Evolutionary conservation across 2,888 invertebrate species (phyloP).

Genomic region (Drosophila hamatofila): DNA sequence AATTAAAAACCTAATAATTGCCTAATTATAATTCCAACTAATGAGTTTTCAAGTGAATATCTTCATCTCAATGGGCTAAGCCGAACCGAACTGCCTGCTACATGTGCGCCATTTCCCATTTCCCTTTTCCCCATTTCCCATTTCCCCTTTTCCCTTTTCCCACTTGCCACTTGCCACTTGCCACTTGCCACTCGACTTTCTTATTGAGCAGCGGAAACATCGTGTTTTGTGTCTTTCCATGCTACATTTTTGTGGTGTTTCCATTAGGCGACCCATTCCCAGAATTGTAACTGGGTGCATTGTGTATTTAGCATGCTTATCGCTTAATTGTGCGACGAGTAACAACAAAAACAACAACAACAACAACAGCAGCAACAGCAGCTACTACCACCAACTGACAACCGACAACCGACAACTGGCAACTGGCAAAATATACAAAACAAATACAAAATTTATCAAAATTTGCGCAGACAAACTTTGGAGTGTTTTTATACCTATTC

Average conservation of each 20-base stretch:
- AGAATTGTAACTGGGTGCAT: constrained; percentile 12
- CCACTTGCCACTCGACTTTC: constrained; percentile 1
- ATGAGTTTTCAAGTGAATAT: constrained; percentile 78
- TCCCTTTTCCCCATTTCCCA: neutral
- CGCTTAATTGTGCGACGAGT: constrained; percentile 74
- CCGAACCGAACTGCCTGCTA: constrained; percentile 20
- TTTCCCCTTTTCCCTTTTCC: neutral
- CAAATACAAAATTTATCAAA: constrained; percentile 52
- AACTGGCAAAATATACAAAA: constrained; percentile 46
- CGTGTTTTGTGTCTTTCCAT: constrained; percentile 51
- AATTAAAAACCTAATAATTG: constrained; percentile 72
- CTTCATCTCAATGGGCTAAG: constrained; percentile 47
- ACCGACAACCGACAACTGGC: constrained; percentile 13
- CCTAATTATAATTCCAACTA: constrained; percentile 76
- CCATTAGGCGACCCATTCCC: constrained; percentile 9
- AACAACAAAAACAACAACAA: constrained; percentile 34
- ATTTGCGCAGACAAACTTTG: constrained; percentile 47
- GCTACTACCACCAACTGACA: constrained; percentile 20
- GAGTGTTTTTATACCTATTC: constrained; percentile 29
- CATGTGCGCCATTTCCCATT: constrained; percentile 36
- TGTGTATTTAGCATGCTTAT: constrained; percentile 72
- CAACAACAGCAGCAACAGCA: constrained; percentile 43
- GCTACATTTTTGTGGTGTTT: constrained; percentile 53
- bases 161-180: neutral
- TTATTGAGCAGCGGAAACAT: constrained; percentile 24